A percentile compares a stretch with the other conserved stretches of the same genome.
phyloP scores from a whole-genome alignment of 2,888 invertebrate genomes.

The Parasteatoda lunata region DNA sequence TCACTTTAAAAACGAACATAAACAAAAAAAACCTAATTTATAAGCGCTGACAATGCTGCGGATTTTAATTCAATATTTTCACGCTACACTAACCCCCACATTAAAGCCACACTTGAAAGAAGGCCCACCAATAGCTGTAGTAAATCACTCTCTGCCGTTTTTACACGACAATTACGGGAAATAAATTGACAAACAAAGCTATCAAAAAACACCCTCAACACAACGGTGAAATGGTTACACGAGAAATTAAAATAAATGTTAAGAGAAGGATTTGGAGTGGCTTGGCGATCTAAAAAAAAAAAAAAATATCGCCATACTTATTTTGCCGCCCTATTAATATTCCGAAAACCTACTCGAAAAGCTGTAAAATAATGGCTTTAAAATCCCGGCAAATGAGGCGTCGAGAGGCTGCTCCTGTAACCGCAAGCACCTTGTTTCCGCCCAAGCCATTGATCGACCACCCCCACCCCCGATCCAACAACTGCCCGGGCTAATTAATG shows the following conservation, averaged over 20 bases:
- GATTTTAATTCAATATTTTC: too few relatives aligned
- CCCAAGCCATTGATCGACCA: conserved; percentile 63
- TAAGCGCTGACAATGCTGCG: too few relatives aligned
- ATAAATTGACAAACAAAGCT: conserved; percentile 52
- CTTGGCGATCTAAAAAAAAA: neutral
- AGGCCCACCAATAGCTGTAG: too few relatives aligned
- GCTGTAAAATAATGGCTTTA: conserved; percentile 68
- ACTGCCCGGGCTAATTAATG: conserved; percentile 57
- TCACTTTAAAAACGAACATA: too few relatives aligned
- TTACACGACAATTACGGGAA: conserved; percentile 34
- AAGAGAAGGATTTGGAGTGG: conserved; percentile 4
- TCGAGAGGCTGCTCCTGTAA: conserved; percentile 65
- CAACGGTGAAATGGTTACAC: neutral
- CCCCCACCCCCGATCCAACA: conserved; percentile 24
- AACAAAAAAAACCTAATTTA: too few relatives aligned
- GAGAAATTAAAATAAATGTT: conserved; percentile 54
- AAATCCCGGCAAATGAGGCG: conserved; percentile 65
- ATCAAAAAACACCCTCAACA: conserved; percentile 12
- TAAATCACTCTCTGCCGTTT: conserved; percentile 11
- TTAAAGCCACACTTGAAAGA: too few relatives aligned
- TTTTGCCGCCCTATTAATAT: conserved; percentile 63
- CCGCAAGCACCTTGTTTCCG: conserved; percentile 66
- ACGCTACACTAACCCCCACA: too few relatives aligned
- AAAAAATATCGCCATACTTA: conserved; percentile 14
- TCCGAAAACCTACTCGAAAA: conserved; percentile 45